These are phyloP conservation scores for Dolichotis patagonum DNA, from an alignment of 2,113 vertebrate species.

Conservation along the genomic window DNA sequence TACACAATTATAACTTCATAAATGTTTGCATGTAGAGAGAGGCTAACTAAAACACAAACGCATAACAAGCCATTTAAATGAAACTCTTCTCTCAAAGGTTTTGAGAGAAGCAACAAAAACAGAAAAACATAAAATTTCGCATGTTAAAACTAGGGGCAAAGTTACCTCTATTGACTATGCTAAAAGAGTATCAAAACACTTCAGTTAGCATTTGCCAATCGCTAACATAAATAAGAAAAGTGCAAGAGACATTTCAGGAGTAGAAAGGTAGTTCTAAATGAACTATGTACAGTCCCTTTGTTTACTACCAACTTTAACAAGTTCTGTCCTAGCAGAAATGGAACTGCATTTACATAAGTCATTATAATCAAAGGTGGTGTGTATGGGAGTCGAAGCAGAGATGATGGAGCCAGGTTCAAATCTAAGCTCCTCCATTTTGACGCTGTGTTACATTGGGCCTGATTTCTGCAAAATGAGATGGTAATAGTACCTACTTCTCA, in stretches of 20 bases:
- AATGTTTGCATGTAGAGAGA: background rate
- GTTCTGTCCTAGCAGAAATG: background rate
- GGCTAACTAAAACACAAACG: background rate
- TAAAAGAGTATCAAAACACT: background rate
- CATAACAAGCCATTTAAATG: background rate
- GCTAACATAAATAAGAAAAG: background rate
- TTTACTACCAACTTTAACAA: background rate
- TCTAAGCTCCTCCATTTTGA: background rate
- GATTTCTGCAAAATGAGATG: background rate
- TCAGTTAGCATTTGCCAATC: background rate
- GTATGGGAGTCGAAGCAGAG: background rate
- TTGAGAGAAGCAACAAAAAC: background rate
- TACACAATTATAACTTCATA: background rate
- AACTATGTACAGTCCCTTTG: background rate
- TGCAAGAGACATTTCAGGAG: background rate
- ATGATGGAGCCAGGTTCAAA: background rate
- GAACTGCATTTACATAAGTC: background rate
- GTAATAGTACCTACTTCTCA: background rate
- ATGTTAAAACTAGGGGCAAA: background rate
- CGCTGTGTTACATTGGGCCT: background rate
- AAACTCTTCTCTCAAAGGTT: background rate
- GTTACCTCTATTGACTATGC: background rate
- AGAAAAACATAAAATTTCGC: background rate
- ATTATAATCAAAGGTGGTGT: background rate
- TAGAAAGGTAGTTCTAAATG: background rate